Percentiles rank a stretch among this genome's conserved stretches.
Evolutionary conservation across 2,888 invertebrate species (phyloP).

Genomic region (Hypsopygia costalis): DNA sequence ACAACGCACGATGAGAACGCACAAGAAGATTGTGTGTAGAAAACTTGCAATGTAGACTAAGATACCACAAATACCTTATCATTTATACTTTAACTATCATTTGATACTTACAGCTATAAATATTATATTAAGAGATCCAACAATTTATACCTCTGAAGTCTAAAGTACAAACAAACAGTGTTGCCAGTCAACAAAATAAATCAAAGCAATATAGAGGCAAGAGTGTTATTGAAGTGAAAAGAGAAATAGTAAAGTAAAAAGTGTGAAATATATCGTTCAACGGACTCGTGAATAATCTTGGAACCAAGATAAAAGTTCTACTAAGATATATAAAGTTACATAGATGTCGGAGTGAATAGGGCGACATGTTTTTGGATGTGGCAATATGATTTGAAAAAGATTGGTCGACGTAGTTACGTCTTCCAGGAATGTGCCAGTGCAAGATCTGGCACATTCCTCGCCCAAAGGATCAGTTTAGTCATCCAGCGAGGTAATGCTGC

Average conservation of each 20-base stretch:
- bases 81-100: too few species aligned
- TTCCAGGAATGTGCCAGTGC: not conserved
- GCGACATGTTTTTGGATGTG: conserved; percentile 12
- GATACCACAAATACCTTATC: too few species aligned
- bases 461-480: too few species aligned
- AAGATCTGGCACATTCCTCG: too few species aligned
- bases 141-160: not conserved
- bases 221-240: conserved; percentile 18
- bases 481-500: too few species aligned
- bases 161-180: conserved; percentile 8
- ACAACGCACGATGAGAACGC: too few species aligned
- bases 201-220: conserved; percentile 14
- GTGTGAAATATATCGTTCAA: conserved; percentile 26
- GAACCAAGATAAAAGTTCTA: conserved; percentile 41
- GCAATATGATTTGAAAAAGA: not conserved
- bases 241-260: conserved; percentile 20
- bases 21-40: too few species aligned
- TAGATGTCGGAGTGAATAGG: conserved; percentile 21
- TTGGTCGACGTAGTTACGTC: too few species aligned
- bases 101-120: too few species aligned
- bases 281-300: conserved; percentile 30
- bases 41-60: too few species aligned
- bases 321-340: conserved; percentile 19
- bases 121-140: too few species aligned
- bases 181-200: conserved; percentile 12